Evolutionary conservation across 64 coral and sea anemone genomes (phyloP).

Genomic region (Stichodactyla mertensii): DNA sequence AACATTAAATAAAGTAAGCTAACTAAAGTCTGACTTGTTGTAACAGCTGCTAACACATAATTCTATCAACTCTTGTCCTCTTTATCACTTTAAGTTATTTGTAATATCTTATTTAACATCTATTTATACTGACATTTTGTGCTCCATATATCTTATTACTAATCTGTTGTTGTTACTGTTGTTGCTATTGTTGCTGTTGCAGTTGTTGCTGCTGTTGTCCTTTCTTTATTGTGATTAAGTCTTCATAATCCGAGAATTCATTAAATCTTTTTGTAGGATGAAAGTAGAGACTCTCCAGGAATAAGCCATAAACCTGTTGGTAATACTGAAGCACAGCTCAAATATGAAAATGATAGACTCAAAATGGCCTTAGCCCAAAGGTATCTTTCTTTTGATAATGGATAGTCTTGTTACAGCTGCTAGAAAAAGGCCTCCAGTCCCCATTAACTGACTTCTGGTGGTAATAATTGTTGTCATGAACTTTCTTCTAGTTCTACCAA

Average conservation of each 20-base stretch:
- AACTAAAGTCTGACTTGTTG: neutral
- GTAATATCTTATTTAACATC: too few species aligned
- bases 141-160: too few species aligned
- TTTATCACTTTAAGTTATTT: neutral
- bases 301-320: constrained; percentile 75
- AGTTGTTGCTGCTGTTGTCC: too few species aligned
- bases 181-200: too few species aligned
- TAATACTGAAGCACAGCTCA: constrained; percentile 83
- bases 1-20: constrained; percentile 22
- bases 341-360: constrained; percentile 98
- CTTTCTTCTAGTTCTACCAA: constrained; percentile 71
- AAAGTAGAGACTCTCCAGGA: constrained; percentile 59
- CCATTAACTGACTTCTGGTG: too few species aligned
- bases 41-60: neutral
- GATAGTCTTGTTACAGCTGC: too few species aligned
- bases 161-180: too few species aligned
- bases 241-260: too few species aligned
- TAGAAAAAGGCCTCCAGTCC: too few species aligned
- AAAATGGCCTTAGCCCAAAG: constrained; percentile 98
- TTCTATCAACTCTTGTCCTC: neutral
- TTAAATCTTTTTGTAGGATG: constrained; percentile 37
- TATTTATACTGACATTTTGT: too few species aligned
- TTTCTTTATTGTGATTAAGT: too few species aligned
- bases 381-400: constrained; percentile 21
- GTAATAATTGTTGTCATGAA: neutral